Evolutionary conservation across 2,797 vertebrate genomes (phyloP).

Genomic region (Ctenochaetus hawaiiensis): DNA sequence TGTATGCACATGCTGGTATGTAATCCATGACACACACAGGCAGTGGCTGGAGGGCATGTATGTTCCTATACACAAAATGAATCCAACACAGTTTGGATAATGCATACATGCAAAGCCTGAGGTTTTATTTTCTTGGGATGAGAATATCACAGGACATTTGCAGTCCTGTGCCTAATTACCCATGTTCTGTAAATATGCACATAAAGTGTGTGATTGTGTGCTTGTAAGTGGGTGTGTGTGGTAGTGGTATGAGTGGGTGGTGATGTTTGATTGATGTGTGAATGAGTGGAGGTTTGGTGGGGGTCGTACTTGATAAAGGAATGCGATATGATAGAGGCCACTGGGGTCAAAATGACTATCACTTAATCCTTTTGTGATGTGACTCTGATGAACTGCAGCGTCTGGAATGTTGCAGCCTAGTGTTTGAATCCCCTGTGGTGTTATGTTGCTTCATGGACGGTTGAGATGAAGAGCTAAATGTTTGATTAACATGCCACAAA

Average conservation of each 20-base stretch:
- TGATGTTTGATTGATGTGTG: conserved; percentile 57
- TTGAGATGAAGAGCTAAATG: conserved; percentile 39
- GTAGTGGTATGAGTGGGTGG: conserved; percentile 18
- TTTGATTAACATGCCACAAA: conserved; percentile 54
- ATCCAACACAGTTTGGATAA: conserved; percentile 15
- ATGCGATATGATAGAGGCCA: neutral
- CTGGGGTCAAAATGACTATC: neutral
- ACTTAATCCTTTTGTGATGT: conserved; percentile 14
- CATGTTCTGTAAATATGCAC: conserved; percentile 15
- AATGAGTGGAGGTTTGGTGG: conserved; percentile 34
- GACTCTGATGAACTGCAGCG: conserved; percentile 25
- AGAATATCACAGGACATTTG: conserved; percentile 33
- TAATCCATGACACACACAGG: conserved; percentile 2
- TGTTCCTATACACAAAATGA: neutral
- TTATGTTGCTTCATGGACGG: conserved; percentile 15
- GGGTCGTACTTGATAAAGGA: neutral
- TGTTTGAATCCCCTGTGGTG: conserved; percentile 34
- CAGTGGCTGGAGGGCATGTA: conserved; percentile 27
- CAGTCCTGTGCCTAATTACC: conserved; percentile 47
- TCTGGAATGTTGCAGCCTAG: conserved; percentile 1
- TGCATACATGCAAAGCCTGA: conserved; percentile 15
- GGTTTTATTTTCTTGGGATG: conserved; percentile 25
- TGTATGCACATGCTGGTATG: conserved; percentile 27
- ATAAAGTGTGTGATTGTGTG: conserved; percentile 3
- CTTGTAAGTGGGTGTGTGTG: conserved; percentile 11